Evolutionary conservation across 23 tunicate species (phyloP).

Genomic region (Phallusia fumigata): DNA sequence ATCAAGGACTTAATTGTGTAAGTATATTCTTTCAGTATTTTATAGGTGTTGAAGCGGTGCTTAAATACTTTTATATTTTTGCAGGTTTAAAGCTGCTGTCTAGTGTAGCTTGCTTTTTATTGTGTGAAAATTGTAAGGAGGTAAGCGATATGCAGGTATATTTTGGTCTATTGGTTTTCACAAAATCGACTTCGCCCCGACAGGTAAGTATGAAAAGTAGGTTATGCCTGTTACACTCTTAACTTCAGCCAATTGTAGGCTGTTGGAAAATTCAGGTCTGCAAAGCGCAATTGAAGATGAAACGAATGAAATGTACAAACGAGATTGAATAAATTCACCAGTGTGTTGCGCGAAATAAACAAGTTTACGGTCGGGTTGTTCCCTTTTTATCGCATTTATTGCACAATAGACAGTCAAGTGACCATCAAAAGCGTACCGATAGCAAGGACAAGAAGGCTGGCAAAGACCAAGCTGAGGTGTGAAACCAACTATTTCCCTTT

Average conservation of each 20-base stretch:
- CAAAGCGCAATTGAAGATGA: slow-evolving; percentile 1
- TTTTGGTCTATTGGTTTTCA: no score
- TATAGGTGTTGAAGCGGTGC: neutral
- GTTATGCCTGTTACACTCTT: no score
- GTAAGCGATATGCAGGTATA: neutral
- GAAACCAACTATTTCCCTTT: no score
- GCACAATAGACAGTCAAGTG: no score
- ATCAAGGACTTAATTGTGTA: neutral
- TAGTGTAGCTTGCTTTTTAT: neutral
- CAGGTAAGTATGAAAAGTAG: no score
- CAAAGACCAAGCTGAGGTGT: no score
- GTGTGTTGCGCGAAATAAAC: neutral
- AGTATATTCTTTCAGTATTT: neutral
- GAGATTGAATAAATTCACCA: neutral
- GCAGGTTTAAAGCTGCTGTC: slow-evolving; percentile 5
- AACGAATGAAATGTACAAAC: neutral
- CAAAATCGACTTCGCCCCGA: no score
- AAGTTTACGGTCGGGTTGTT: neutral
- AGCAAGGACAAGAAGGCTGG: no score
- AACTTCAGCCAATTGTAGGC: no score
- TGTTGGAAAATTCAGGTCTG: no score
- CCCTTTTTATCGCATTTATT: no score
- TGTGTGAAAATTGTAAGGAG: neutral
- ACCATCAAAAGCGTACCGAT: no score
- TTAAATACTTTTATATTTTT: neutral